Evolutionary conservation across 2,113 vertebrate species (phyloP), one percentile per base, ranked within the genome.

Genomic region (Prionailurus bengalensis): DNA sequence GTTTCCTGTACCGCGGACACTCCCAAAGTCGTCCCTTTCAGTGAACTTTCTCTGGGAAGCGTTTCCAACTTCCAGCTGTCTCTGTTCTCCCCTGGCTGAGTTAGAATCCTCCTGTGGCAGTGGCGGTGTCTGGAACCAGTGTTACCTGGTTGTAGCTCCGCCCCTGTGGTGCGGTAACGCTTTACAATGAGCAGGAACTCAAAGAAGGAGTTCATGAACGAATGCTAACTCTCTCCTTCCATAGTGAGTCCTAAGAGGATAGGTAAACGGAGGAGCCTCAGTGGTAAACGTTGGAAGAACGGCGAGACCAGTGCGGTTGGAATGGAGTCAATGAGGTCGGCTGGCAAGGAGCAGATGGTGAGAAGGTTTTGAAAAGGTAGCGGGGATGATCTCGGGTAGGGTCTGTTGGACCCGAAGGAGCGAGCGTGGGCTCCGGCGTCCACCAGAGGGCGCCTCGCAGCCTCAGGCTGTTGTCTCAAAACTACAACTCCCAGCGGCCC

Each of bases 401-500:
- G 68, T 58, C 13, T 55, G 9, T n/a, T 23, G 1, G 27, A n/a
- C 39, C 27, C 7, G 70, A 65, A n/a, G n/a, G 11, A 81, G 70
- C 4, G 14, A 65, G 55, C 1, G 13, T n/a, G 63, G 27, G 42
- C 9, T 1, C 3, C 1, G 7, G 9, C 53, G 94, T 71, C 86
- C 98, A 65, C 89, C 87, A 94, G 97, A 31, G 89, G 96, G 91
- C 81, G 91, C 45, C 31, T 27, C 4, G 31, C 13, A 36, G 7
- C n/a, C 7, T 42, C 29, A 0, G 29, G 9, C 0, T 2, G 0
- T 1, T 10, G 53, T n/a, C 39, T 61, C 29, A 4, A 61, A 92
- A 91, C 95, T 89, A 89, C 94, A 45, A 1, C n/a, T 97, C 94
- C 94, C 95, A 80, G 93, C 29, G 17, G 53, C 80, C 58, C 51